Conservation (phyloP, 2,797 vertebrate species). For the Bryconaethiops microstoma region DNA sequence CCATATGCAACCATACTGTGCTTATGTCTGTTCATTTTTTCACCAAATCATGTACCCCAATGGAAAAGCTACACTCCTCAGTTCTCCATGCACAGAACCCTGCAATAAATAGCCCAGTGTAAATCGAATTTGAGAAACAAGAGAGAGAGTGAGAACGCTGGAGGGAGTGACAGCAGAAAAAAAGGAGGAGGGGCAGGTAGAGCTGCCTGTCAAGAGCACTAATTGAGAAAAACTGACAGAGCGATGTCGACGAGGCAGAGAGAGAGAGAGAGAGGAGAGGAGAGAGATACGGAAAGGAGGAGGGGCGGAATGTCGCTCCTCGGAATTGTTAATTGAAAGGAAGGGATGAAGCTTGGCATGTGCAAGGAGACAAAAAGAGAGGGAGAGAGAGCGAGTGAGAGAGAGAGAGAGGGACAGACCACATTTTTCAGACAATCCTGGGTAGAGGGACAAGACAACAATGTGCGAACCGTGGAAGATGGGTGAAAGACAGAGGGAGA, state of each 20-base stretch:
- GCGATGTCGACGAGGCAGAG: slow-evolving; percentile 69
- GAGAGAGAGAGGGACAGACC: too few species aligned
- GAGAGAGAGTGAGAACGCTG: slow-evolving; percentile 54
- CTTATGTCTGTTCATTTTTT: too few species aligned
- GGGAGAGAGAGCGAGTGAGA: too few species aligned
- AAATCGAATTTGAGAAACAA: slow-evolving; percentile 51
- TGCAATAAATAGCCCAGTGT: slow-evolving; percentile 44
- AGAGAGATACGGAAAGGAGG: slow-evolving; percentile 62
- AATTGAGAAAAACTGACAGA: slow-evolving; percentile 81
- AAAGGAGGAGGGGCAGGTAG: slow-evolving; percentile 66
- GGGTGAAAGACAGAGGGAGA: slow-evolving; percentile 49
- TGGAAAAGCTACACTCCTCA: slow-evolving; percentile 33
- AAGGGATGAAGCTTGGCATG: slow-evolving; percentile 71
- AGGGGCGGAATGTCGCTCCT: slow-evolving; percentile 73
- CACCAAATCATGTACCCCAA: slow-evolving; percentile 31
- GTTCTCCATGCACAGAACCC: slow-evolving; percentile 44
- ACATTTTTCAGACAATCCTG: slow-evolving; percentile 18
- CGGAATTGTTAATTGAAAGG: slow-evolving; percentile 81
- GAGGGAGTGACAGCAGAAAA: slow-evolving; percentile 18
- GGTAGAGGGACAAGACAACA: slow-evolving; percentile 29
- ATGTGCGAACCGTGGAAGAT: slow-evolving; percentile 9
- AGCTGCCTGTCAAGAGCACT: slow-evolving; percentile 74
- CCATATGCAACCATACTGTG: neutral
- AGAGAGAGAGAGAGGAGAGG: too few species aligned
- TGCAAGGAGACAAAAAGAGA: slow-evolving; percentile 46